Percentiles rank a stretch among this genome's conserved stretches.
These are phyloP conservation scores for Malacosoma neustria DNA, from an alignment of 2,888 invertebrate genomes.

Conservation along the genomic window DNA sequence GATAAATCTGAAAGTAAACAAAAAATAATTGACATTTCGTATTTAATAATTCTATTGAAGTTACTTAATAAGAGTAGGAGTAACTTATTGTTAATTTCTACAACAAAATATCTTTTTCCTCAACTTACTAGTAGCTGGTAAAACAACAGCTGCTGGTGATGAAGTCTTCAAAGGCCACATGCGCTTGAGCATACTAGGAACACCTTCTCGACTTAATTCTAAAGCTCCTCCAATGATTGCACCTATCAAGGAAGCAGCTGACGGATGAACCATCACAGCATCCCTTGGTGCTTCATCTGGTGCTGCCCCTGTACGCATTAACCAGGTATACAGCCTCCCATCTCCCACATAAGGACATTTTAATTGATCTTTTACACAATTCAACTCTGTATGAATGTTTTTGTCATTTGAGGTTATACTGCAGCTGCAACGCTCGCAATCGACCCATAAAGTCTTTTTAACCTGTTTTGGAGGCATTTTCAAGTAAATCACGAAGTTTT, in stretches of 20 bases:
- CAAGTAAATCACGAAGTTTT: too few species aligned
- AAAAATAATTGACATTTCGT: too few species aligned
- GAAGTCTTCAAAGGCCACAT: slow-evolving; percentile 66
- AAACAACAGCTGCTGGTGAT: slow-evolving; percentile 54
- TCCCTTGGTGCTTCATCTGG: slow-evolving; percentile 53
- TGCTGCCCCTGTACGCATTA: slow-evolving; percentile 42
- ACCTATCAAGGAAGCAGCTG: slow-evolving; percentile 47
- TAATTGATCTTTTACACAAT: slow-evolving; percentile 65
- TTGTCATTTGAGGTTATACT: slow-evolving; percentile 75
- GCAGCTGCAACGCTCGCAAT: slow-evolving; percentile 77
- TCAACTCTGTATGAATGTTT: slow-evolving; percentile 62
- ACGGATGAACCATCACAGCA: slow-evolving; percentile 54
- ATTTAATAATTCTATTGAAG: neutral
- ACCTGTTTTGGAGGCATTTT: slow-evolving; percentile 57
- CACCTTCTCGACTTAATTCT: slow-evolving; percentile 43
- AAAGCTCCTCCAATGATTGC: slow-evolving; percentile 57
- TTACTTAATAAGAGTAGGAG: too few species aligned
- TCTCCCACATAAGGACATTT: slow-evolving; percentile 58
- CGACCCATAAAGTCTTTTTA: slow-evolving; percentile 75
- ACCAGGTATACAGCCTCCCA: slow-evolving; percentile 43
- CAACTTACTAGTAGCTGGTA: slow-evolving; percentile 52
- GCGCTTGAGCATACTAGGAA: slow-evolving; percentile 48
- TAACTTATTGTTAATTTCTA: too few species aligned
- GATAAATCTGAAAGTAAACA: slow-evolving; percentile 37
- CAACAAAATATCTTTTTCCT: too few species aligned